A percentile compares a stretch with the other conserved stretches of the same genome.
These are phyloP conservation scores for Manis javanica DNA, from an alignment of 2,797 vertebrate species.

Conservation along the genomic window DNA sequence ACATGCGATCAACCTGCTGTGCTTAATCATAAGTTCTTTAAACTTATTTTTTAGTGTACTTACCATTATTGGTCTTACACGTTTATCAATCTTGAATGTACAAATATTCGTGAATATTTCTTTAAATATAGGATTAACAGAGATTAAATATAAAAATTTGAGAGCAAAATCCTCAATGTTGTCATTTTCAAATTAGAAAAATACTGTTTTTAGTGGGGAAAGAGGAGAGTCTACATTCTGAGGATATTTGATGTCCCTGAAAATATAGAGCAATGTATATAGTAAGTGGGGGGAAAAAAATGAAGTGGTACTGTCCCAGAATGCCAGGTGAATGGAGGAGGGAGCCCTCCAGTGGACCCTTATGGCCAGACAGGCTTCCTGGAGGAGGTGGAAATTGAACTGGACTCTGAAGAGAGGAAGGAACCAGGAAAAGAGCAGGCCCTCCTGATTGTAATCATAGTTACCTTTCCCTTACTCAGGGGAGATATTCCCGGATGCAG, in stretches of 20 bases:
- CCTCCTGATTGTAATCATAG: background rate
- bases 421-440: background rate
- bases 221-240: background rate
- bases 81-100: background rate
- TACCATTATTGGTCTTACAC: background rate
- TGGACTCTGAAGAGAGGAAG: background rate
- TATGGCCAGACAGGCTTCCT: background rate
- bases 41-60: background rate
- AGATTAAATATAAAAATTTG: conserved; percentile 23
- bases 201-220: background rate
- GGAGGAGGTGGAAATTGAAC: background rate
- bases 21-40: background rate
- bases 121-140: conserved; percentile 33
- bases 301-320: background rate
- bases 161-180: background rate
- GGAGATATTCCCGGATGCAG: background rate
- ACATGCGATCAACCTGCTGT: background rate
- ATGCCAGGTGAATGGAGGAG: background rate
- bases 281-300: background rate
- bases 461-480: background rate
- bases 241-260: background rate
- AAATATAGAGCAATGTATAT: background rate
- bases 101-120: background rate
- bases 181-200: conserved; percentile 26
- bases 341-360: conserved; percentile 33